A percentile compares a stretch with the other conserved stretches of the same genome.
Conservation (phyloP, 2,888 invertebrate species). For the Herminia tarsipennalis region DNA sequence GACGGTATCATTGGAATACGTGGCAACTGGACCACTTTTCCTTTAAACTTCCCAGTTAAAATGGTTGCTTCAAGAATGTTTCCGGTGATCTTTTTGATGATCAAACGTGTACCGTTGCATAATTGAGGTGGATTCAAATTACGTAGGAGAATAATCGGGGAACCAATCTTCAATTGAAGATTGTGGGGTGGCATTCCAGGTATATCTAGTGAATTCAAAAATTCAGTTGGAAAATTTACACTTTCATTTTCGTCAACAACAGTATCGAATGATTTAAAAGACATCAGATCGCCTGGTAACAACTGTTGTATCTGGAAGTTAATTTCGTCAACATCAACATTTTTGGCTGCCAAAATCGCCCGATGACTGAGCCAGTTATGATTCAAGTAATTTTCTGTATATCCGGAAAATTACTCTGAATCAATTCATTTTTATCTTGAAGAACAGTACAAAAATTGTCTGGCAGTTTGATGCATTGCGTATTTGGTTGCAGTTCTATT, state of each 20-base stretch:
- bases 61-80: conserved; percentile 5
- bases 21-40: conserved; percentile 42
- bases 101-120: conserved; percentile 22
- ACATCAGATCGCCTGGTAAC: conserved; percentile 9
- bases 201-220: conserved; percentile 27
- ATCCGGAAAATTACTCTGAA: background rate
- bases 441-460: conserved; percentile 15
- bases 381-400: conserved; percentile 12
- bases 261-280: conserved; percentile 21
- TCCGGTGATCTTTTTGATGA: too few species aligned
- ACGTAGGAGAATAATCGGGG: background rate
- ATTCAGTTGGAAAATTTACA: conserved; percentile 25
- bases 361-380: conserved; percentile 23
- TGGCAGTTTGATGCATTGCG: conserved; percentile 30
- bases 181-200: conserved; percentile 22
- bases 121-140: conserved; percentile 10
- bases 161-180: too few species aligned
- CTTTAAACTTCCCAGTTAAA: conserved; percentile 25
- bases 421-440: conserved; percentile 5
- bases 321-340: conserved; percentile 22
- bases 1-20: conserved; percentile 56
- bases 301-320: conserved; percentile 15
- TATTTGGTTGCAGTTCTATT: conserved; percentile 27
- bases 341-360: conserved; percentile 33
- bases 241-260: conserved; percentile 19